Conservation (phyloP, 2,888 invertebrate genomes). For the Nephrocerus scutellatus region DNA sequence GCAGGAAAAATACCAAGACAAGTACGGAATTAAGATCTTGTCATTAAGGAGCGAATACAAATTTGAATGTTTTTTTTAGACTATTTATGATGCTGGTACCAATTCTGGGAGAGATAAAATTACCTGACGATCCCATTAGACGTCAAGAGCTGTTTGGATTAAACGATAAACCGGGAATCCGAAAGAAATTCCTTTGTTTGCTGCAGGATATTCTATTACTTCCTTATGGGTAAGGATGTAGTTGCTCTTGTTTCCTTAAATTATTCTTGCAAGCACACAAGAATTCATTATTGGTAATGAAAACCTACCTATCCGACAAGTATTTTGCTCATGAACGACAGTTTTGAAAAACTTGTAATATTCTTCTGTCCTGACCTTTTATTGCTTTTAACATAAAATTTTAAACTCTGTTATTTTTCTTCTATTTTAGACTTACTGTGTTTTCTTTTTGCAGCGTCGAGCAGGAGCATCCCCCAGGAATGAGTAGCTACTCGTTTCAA, state of each 20-base stretch:
- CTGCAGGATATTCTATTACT: conserved; percentile 76
- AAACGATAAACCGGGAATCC: conserved; percentile 59
- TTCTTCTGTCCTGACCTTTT: too few species aligned
- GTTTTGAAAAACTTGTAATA: too few species aligned
- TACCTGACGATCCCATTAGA: conserved; percentile 56
- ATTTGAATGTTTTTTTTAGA: conserved; percentile 48
- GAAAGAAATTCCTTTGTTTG: conserved; percentile 57
- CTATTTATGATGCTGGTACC: conserved; percentile 75
- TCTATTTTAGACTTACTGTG: neutral
- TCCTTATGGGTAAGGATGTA: conserved; percentile 67
- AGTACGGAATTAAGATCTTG: conserved; percentile 48
- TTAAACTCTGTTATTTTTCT: neutral
- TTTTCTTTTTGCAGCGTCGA: conserved; percentile 33
- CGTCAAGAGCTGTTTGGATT: conserved; percentile 60
- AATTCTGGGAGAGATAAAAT: conserved; percentile 63
- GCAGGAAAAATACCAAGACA: conserved; percentile 77
- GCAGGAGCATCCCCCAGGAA: conserved; percentile 61
- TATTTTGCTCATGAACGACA: too few species aligned
- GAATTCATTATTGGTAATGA: too few species aligned
- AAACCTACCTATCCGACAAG: too few species aligned
- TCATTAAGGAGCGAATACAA: neutral
- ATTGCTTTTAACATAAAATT: neutral
- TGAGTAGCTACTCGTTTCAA: conserved; percentile 70
- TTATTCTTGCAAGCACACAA: neutral
- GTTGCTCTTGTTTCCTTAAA: conserved; percentile 8